Evolutionary conservation across 1,140 invertebrate genomes (phyloP).

Genomic region (Trypoxylus dichotomus): DNA sequence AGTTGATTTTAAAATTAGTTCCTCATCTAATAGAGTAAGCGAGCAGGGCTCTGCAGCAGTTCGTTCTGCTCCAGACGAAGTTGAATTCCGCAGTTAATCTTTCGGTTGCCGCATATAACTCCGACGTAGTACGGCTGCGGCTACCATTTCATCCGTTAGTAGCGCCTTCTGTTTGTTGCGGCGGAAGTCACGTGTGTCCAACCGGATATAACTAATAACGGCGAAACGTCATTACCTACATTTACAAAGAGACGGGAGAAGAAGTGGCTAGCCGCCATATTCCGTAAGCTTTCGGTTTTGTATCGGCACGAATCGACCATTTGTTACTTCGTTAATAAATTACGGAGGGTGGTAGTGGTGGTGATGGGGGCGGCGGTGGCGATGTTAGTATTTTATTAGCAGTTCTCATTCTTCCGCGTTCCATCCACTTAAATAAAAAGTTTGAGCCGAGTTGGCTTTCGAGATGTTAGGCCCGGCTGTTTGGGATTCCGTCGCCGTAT

Average conservation of each 20-base stretch:
- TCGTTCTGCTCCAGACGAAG: background rate
- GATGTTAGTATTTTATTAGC: background rate
- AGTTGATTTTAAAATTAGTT: background rate
- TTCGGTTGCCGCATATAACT: background rate
- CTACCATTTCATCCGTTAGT: no score
- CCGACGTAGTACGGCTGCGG: no score
- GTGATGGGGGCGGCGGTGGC: background rate
- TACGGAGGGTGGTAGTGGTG: background rate
- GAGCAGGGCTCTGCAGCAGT: background rate
- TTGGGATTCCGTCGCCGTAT: background rate
- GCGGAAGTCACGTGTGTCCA: slow-evolving; percentile 36
- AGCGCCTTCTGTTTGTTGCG: background rate
- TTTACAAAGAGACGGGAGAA: slow-evolving; percentile 34
- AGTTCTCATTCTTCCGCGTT: background rate
- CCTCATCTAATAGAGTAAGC: background rate
- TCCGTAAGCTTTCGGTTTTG: slow-evolving; percentile 37
- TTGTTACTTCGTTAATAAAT: background rate
- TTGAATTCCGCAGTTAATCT: background rate
- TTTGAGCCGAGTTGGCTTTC: background rate
- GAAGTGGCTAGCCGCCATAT: slow-evolving; percentile 35
- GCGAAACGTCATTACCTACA: slow-evolving; percentile 34
- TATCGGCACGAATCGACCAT: slow-evolving; percentile 35
- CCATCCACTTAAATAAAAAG: background rate
- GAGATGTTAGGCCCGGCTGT: background rate
- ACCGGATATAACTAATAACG: slow-evolving; percentile 41